Evolutionary conservation across 92 coral and sea anemone genomes (phyloP).

Genomic region (Virgularia gustaviana): DNA sequence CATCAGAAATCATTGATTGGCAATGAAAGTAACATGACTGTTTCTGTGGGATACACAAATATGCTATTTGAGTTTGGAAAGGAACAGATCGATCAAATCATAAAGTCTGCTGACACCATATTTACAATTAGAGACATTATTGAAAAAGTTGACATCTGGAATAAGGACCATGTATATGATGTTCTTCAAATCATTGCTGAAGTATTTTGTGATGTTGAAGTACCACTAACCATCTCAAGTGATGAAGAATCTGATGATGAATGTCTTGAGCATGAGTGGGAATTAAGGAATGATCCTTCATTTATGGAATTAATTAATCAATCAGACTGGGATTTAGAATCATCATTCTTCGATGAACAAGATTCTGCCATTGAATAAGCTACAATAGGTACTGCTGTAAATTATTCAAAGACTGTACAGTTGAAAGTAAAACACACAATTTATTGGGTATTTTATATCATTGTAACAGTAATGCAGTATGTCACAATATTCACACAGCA

Average conservation of each 20-base stretch:
- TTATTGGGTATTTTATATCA: too few relatives aligned
- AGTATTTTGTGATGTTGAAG: constrained; percentile 18
- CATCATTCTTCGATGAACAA: too few relatives aligned
- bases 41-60: constrained; percentile 33
- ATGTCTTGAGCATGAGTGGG: too few relatives aligned
- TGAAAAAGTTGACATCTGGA: constrained; percentile 50
- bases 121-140: constrained; percentile 24
- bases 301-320: too few relatives aligned
- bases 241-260: constrained; percentile 26
- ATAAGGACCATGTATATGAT: constrained; percentile 39
- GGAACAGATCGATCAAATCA: constrained; percentile 31
- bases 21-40: background rate
- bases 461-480: too few relatives aligned
- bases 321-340: too few relatives aligned
- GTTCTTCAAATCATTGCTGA: constrained; percentile 4
- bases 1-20: constrained; percentile 20
- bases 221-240: background rate
- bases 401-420: too few relatives aligned
- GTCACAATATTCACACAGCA: too few relatives aligned
- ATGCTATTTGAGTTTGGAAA: constrained; percentile 42
- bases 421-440: too few relatives aligned
- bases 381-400: too few relatives aligned
- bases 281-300: too few relatives aligned
- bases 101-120: constrained; percentile 36
- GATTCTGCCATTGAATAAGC: too few relatives aligned